Conservation (phyloP, 2,888 invertebrate species). For the Endotricha flammealis region DNA sequence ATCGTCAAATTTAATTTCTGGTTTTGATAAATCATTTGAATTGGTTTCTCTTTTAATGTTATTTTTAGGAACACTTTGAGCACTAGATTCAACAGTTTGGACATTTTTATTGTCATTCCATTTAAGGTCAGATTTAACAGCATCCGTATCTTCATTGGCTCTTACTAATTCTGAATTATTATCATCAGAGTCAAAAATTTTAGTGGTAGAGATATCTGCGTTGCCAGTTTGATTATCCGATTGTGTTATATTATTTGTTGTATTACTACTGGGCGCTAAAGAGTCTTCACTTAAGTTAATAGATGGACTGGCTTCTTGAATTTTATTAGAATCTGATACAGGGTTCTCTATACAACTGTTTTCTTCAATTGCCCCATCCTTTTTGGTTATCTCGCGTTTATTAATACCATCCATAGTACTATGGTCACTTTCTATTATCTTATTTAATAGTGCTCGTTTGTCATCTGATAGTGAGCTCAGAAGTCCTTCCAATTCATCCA, state of each 20-base stretch:
- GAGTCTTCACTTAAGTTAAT: slow-evolving; percentile 35
- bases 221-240: slow-evolving; percentile 32
- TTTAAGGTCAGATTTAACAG: slow-evolving; percentile 29
- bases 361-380: slow-evolving; percentile 59
- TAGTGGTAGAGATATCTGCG: slow-evolving; percentile 31
- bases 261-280: slow-evolving; percentile 29
- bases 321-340: slow-evolving; percentile 50
- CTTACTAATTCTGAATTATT: slow-evolving; percentile 33
- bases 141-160: slow-evolving; percentile 22
- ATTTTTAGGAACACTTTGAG: slow-evolving; percentile 34
- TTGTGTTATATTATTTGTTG: slow-evolving; percentile 37
- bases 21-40: slow-evolving; percentile 28
- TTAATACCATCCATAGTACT: slow-evolving; percentile 31
- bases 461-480: slow-evolving; percentile 57
- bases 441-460: slow-evolving; percentile 55
- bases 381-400: slow-evolving; percentile 69
- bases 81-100: slow-evolving; percentile 24
- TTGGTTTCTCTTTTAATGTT: slow-evolving; percentile 59
- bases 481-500: slow-evolving; percentile 55
- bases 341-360: slow-evolving; percentile 49
- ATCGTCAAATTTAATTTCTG: slow-evolving; percentile 28
- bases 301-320: slow-evolving; percentile 39
- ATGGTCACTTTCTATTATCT: slow-evolving; percentile 49
- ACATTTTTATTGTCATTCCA: slow-evolving; percentile 26
- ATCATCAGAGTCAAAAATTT: slow-evolving; percentile 26